Conservation (phyloP, 2,797 vertebrate species). For the Amblyopsis hoosieri region DNA sequence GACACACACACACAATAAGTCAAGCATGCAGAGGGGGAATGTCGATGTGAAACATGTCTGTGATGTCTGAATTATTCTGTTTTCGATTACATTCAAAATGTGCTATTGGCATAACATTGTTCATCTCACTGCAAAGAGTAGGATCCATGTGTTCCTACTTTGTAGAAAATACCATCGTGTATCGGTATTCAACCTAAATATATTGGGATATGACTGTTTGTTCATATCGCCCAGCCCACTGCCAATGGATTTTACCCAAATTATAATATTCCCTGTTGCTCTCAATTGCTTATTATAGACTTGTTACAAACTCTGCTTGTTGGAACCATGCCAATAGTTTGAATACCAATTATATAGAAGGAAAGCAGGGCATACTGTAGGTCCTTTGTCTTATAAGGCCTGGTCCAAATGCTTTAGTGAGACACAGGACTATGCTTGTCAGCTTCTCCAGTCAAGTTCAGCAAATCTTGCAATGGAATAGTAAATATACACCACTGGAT, state of each 20-base stretch:
- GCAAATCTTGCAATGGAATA: slow-evolving; percentile 29
- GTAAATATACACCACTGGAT: slow-evolving; percentile 57
- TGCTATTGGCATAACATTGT: too few relatives aligned
- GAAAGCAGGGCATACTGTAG: slow-evolving; percentile 31
- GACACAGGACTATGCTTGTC: slow-evolving; percentile 9
- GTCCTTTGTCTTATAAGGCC: slow-evolving; percentile 26
- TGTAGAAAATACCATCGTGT: too few relatives aligned
- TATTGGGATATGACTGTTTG: too few relatives aligned
- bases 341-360: slow-evolving; percentile 69
- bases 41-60: too few relatives aligned
- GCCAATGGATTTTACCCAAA: neutral
- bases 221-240: neutral
- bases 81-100: too few relatives aligned
- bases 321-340: slow-evolving; percentile 29
- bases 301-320: slow-evolving; percentile 12
- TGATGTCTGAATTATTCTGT: too few relatives aligned
- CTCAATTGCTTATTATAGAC: slow-evolving; percentile 61
- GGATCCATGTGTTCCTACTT: too few relatives aligned
- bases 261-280: neutral
- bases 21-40: too few relatives aligned
- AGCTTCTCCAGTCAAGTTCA: slow-evolving; percentile 42
- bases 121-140: too few relatives aligned
- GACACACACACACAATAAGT: too few relatives aligned
- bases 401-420: slow-evolving; percentile 28
- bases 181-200: too few relatives aligned